A percentile compares a stretch with the other conserved stretches of the same genome.
Conservation (phyloP, 2,888 invertebrate genomes). For the Slavum lentiscoides region DNA sequence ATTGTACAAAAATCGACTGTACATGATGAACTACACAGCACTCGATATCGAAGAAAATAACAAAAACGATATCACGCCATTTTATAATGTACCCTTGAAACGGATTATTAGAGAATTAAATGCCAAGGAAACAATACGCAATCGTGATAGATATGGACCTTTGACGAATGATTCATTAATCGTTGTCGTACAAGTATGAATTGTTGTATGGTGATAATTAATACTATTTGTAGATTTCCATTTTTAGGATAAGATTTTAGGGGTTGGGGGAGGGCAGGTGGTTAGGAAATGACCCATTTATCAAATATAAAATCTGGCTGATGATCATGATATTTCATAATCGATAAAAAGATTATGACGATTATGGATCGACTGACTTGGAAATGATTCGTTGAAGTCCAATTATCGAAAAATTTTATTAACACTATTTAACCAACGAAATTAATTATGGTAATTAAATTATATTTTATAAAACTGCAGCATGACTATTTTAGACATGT, state of each 20-base stretch:
- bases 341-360: no score
- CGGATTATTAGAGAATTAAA: constrained; percentile 70
- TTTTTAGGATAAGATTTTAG: neutral
- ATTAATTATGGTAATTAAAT: no score
- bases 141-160: constrained; percentile 87
- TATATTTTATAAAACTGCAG: no score
- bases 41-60: neutral
- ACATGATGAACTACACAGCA: neutral
- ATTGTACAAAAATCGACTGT: neutral
- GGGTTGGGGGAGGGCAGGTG: constrained; percentile 29
- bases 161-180: constrained; percentile 82
- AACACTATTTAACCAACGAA: no score
- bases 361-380: no score
- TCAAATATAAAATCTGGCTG: no score
- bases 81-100: neutral
- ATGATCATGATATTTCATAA: no score
- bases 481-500: no score
- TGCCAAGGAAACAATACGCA: constrained; percentile 79
- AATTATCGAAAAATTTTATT: no score
- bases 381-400: no score
- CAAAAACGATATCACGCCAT: neutral
- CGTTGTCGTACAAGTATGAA: constrained; percentile 79
- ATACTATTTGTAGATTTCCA: neutral
- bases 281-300: constrained; percentile 25
- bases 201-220: neutral